A percentile compares a stretch with the other conserved stretches of the same genome.
phyloP scores from a whole-genome alignment of 2,797 vertebrate genomes.

The Centropyge bicolor region DNA sequence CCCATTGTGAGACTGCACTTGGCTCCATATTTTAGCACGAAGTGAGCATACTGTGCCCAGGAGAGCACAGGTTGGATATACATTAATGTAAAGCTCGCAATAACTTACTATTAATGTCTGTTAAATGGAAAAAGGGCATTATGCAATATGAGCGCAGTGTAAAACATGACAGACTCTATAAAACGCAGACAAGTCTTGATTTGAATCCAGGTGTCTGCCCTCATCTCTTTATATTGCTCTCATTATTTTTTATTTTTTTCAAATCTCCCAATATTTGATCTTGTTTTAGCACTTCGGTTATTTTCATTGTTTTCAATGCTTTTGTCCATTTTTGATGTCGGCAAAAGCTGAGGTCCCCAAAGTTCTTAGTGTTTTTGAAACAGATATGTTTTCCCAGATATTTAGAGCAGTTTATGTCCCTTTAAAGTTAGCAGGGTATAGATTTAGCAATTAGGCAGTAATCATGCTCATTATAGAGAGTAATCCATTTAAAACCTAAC shows the following conservation, averaged over 20 bases:
- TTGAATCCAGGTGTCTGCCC: conserved; percentile 51
- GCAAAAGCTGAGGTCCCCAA: conserved; percentile 46
- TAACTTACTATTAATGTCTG: conserved; percentile 77
- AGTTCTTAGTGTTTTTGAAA: conserved; percentile 79
- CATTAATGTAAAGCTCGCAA: conserved; percentile 73
- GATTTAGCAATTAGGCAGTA: conserved; percentile 88
- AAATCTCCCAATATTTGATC: conserved; percentile 9
- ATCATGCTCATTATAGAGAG: conserved; percentile 88
- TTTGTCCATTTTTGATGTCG: conserved; percentile 42
- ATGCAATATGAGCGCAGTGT: conserved; percentile 58
- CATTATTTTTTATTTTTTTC: conserved; percentile 11
- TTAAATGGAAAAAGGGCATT: conserved; percentile 67
- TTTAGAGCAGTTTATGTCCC: conserved; percentile 85
- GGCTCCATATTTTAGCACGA: conserved; percentile 70
- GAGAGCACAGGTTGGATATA: conserved; percentile 77
- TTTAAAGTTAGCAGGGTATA: conserved; percentile 88
- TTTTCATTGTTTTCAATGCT: neutral
- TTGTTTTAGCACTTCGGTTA: neutral
- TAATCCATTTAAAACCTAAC: conserved; percentile 90
- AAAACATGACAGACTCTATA: conserved; percentile 70
- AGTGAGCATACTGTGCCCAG: conserved; percentile 64
- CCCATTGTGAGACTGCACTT: conserved; percentile 52
- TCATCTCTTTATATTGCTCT: conserved; percentile 23
- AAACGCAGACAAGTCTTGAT: conserved; percentile 64
- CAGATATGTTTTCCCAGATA: conserved; percentile 87